Percentiles rank a stretch among this genome's conserved stretches.
phyloP scores from a whole-genome alignment of 2,888 invertebrate genomes.

The Meteorus cinctellus region DNA sequence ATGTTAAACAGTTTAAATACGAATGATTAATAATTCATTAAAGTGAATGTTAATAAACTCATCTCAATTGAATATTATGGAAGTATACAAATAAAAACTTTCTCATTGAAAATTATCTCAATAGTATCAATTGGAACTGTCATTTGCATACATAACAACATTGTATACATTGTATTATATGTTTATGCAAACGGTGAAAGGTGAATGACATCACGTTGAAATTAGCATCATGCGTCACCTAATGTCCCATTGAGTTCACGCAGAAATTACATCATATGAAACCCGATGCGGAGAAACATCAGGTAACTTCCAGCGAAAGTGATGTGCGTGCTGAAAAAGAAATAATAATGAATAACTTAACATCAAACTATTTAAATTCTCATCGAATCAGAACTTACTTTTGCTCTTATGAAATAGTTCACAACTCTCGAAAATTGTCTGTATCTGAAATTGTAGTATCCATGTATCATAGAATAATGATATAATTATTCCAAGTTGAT shows the following conservation, averaged over 20 bases:
- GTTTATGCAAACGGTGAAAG: constrained; percentile 43
- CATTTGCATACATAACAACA: background rate
- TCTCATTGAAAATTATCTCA: background rate
- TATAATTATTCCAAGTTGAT: background rate
- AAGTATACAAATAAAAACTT: background rate
- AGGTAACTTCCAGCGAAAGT: constrained; percentile 14
- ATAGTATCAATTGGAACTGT: background rate
- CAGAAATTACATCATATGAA: constrained; percentile 41
- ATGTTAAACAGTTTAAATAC: too few relatives aligned
- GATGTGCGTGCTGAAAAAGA: background rate
- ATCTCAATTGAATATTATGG: too few relatives aligned
- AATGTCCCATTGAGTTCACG: constrained; percentile 13
- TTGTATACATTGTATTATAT: background rate
- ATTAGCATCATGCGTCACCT: constrained; percentile 30
- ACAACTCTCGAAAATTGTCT: background rate
- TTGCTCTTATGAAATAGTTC: too few relatives aligned
- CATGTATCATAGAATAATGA: background rate
- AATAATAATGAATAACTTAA: background rate
- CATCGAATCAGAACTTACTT: too few relatives aligned
- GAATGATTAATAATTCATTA: too few relatives aligned
- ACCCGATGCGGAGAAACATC: background rate
- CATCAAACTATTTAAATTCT: too few relatives aligned
- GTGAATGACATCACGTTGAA: constrained; percentile 35
- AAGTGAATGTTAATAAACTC: too few relatives aligned
- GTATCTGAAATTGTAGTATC: background rate